Base-by-base conservation (phyloP, 2,113 vertebrate genomes). In the Otis tarda region DNA sequence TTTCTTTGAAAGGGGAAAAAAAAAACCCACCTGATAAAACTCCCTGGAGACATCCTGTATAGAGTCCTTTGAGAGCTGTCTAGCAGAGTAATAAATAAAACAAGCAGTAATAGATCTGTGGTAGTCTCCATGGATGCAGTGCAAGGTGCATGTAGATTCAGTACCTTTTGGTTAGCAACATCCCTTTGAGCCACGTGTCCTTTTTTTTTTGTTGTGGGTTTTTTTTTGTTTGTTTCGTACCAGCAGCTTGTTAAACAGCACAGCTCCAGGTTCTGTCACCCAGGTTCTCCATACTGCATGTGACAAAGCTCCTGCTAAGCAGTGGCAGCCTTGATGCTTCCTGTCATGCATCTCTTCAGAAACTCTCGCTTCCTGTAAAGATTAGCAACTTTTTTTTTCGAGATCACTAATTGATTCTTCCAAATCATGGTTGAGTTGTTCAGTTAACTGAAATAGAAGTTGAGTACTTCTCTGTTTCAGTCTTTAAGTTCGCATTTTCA, bases 41-140 rank as follows among this genome's bases (percentile, higher is more conserved):
- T 95, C 91, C 83, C 84, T 76, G 69, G 93, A 91, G 81, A 65
- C 53, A 75, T 37, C 43, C 52, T 89, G 43, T 75, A 33, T 10
- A 27, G 89, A 67, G 69, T 79, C 74, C 81, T 93, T 84, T 76
- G 87, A 79, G 94, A 91, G 53, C 65, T 91, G 47, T 87, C 19
- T 41, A 16, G 77, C 53, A 76, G 73, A 65, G 65, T 82, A 92
- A 94, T 96, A 91, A 95, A 91, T 97, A 92, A 95, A 94, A 87
- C 83, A 95, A 83, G 90, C 45, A 60, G 80, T 91, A 89, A 94
- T 56, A 84, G 91, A 95, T 96, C 89, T 75, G 63, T 75, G 65
- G 52, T 78, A 75, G 83, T 95, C 87, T 95, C 83, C 87, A 91
- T 93, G 93, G 87, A 93, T 92, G 93, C 71, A 59, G 39, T 14